A percentile compares a stretch with the other conserved stretches of the same genome.
These are phyloP conservation scores for Diarsia rubi DNA, from an alignment of 2,888 invertebrate species.

Conservation along the genomic window DNA sequence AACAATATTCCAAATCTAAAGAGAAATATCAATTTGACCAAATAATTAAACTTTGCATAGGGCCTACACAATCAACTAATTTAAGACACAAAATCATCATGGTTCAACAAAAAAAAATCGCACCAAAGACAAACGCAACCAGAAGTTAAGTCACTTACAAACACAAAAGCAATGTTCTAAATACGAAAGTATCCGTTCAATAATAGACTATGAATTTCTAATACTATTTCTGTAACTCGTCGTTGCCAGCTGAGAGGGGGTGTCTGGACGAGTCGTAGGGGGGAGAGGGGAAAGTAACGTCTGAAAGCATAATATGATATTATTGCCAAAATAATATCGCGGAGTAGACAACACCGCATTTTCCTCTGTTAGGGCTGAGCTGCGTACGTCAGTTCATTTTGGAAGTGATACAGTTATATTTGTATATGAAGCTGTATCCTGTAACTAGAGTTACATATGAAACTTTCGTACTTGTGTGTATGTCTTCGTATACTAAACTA, in stretches of 20 bases:
- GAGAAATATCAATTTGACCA: too few relatives aligned
- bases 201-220: slow-evolving; percentile 86
- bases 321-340: slow-evolving; percentile 87
- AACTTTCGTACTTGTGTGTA: background rate
- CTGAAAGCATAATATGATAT: slow-evolving; percentile 83
- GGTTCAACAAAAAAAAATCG: background rate
- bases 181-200: slow-evolving; percentile 81
- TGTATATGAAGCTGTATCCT: slow-evolving; percentile 1
- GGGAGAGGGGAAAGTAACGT: slow-evolving; percentile 67
- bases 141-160: slow-evolving; percentile 64
- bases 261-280: slow-evolving; percentile 57
- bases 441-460: background rate
- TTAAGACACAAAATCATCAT: too few relatives aligned
- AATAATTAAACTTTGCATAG: background rate
- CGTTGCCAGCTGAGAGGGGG: slow-evolving; percentile 76
- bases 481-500: background rate
- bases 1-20: background rate
- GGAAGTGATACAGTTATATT: slow-evolving; percentile 36
- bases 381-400: slow-evolving; percentile 47
- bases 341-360: slow-evolving; percentile 75
- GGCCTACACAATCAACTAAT: background rate
- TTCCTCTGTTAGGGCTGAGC: slow-evolving; percentile 72
- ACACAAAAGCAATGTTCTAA: slow-evolving; percentile 79
- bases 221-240: slow-evolving; percentile 83
- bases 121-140: slow-evolving; percentile 10